Conservation (phyloP, 2,888 invertebrate genomes). For the Phyllotreta striolata region DNA sequence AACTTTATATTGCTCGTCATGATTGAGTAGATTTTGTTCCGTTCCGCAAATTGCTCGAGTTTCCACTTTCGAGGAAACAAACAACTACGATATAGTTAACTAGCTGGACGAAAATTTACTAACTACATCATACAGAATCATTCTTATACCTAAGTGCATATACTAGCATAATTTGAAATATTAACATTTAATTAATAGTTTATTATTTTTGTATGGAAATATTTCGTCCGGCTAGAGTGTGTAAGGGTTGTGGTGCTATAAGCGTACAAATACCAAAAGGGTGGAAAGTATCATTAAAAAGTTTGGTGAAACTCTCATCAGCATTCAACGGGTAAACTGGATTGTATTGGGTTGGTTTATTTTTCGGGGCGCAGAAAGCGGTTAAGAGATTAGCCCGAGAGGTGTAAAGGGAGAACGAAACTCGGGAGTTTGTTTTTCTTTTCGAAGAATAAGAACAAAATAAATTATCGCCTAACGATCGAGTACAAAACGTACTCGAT, state of each 20-base stretch:
- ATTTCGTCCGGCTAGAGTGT: slow-evolving; percentile 1
- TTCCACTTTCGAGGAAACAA: slow-evolving; percentile 8
- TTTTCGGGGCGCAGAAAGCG: slow-evolving; percentile 24
- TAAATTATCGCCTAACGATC: background rate
- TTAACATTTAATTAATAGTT: no score
- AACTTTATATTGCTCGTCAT: slow-evolving; percentile 20
- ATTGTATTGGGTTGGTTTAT: slow-evolving; percentile 30
- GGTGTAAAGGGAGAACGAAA: slow-evolving; percentile 23
- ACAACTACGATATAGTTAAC: background rate
- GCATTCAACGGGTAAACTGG: slow-evolving; percentile 25
- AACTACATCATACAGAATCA: no score
- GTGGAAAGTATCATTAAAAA: slow-evolving; percentile 27
- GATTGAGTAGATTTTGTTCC: slow-evolving; percentile 19
- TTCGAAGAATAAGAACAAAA: slow-evolving; percentile 1
- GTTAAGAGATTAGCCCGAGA: slow-evolving; percentile 28
- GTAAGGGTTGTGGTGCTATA: background rate
- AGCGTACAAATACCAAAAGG: background rate
- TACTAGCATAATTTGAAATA: no score
- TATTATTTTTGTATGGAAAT: no score
- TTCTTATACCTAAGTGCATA: no score
- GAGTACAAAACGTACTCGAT: no score
- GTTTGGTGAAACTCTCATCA: slow-evolving; percentile 28
- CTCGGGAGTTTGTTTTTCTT: slow-evolving; percentile 7
- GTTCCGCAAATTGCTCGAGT: slow-evolving; percentile 25
- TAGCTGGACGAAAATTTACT: background rate